These are phyloP conservation scores for Aphis craccivora DNA, from an alignment of 1,140 invertebrate genomes.

Conservation along the genomic window DNA sequence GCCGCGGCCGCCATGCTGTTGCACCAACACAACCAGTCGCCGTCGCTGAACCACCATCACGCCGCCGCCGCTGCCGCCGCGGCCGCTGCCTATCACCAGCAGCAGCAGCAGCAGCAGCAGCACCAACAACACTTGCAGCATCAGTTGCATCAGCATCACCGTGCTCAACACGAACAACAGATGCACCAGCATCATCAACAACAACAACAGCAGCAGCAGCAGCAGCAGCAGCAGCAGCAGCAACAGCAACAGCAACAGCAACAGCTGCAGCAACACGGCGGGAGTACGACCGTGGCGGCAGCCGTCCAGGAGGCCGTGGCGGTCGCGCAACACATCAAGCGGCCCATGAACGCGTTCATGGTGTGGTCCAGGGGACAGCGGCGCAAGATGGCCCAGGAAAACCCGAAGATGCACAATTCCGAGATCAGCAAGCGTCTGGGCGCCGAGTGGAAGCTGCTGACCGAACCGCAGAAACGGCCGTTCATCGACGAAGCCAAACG, in stretches of 20 bases:
- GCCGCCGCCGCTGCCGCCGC: neutral
- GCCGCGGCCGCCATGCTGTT: neutral
- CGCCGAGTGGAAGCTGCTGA: constrained; percentile 88
- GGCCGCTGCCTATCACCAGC: neutral
- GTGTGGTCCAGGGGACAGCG: constrained; percentile 89
- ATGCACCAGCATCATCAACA: neutral
- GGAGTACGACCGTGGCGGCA: neutral
- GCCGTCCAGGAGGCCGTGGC: neutral
- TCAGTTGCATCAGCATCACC: neutral
- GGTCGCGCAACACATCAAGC: constrained; percentile 74
- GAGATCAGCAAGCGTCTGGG: constrained; percentile 92
- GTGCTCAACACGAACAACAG: constrained; percentile 14
- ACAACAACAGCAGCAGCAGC: neutral
- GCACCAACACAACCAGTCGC: neutral
- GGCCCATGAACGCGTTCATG: constrained; percentile 95
- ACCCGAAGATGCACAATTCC: constrained; percentile 98
- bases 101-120: neutral
- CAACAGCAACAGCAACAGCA: neutral
- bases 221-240: neutral
- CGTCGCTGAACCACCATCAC: neutral
- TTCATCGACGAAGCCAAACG: constrained; percentile 97
- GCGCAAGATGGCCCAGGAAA: constrained; percentile 96
- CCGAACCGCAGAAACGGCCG: constrained; percentile 87
- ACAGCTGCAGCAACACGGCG: neutral
- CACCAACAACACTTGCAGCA: neutral